Conservation (phyloP, 1,140 invertebrate genomes). For the Drosophila ercepeae region DNA sequence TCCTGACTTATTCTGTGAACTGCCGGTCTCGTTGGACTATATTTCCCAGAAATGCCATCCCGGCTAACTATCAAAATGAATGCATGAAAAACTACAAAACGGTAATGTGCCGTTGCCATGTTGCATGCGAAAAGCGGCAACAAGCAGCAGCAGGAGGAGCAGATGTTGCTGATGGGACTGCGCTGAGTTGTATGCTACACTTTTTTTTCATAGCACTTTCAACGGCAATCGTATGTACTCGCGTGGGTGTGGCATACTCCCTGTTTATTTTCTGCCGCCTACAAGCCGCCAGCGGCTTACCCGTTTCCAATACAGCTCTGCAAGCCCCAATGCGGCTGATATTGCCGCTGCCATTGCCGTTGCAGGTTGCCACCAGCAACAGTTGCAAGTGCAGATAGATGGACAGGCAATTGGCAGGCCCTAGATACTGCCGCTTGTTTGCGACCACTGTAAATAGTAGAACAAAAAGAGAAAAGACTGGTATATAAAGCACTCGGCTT, state of each 20-base stretch:
- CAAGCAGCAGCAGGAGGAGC: slow-evolving; percentile 27
- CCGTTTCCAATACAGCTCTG: slow-evolving; percentile 54
- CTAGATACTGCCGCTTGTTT: slow-evolving; percentile 43
- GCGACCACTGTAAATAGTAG: neutral
- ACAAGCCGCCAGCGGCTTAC: slow-evolving; percentile 56
- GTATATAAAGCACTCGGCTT: slow-evolving; percentile 20
- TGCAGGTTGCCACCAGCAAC: slow-evolving; percentile 45
- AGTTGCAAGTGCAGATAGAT: slow-evolving; percentile 60
- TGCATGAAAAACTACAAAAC: slow-evolving; percentile 76
- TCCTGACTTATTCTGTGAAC: slow-evolving; percentile 6
- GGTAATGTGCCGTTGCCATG: slow-evolving; percentile 72
- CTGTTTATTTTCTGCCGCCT: slow-evolving; percentile 53
- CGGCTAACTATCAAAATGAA: slow-evolving; percentile 64
- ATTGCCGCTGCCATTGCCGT: slow-evolving; percentile 15
- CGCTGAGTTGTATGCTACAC: slow-evolving; percentile 53
- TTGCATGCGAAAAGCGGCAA: slow-evolving; percentile 15
- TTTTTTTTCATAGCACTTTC: slow-evolving; percentile 48
- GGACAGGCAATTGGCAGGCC: slow-evolving; percentile 43
- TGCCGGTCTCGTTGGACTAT: slow-evolving; percentile 25
- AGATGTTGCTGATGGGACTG: slow-evolving; percentile 41
- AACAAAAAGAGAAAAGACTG: neutral
- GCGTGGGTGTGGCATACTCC: slow-evolving; percentile 38
- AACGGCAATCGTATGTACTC: slow-evolving; percentile 4
- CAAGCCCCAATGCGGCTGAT: slow-evolving; percentile 26
- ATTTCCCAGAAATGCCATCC: slow-evolving; percentile 54